A percentile compares a stretch with the other conserved stretches of the same genome.
Evolutionary conservation across 2,888 invertebrate species (phyloP).

Genomic region (Eupeodes luniger): DNA sequence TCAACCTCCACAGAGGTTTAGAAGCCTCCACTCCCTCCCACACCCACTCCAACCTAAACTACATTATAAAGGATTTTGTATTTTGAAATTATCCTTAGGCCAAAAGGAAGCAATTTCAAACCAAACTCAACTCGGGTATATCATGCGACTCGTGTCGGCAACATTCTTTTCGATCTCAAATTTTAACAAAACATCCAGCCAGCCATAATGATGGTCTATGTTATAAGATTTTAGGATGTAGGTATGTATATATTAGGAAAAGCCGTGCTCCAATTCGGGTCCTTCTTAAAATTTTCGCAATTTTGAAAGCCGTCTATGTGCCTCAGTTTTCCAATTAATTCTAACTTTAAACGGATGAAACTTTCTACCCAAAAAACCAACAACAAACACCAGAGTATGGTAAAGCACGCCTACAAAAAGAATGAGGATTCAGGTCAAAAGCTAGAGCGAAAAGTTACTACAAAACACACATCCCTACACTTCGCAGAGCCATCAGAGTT

Average conservation of each 20-base stretch:
- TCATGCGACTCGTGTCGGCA: background rate
- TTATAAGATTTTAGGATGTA: too few relatives aligned
- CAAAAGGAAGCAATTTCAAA: constrained; percentile 30
- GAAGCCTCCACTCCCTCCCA: background rate
- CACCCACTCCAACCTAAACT: background rate
- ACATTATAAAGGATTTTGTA: constrained; percentile 7
- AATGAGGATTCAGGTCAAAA: constrained; percentile 44
- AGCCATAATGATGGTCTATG: background rate
- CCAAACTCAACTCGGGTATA: background rate
- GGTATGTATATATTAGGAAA: too few relatives aligned
- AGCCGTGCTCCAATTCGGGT: too few relatives aligned
- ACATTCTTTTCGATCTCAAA: constrained; percentile 19
- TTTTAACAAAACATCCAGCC: constrained; percentile 13
- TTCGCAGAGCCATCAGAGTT: background rate
- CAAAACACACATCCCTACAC: background rate
- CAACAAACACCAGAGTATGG: background rate
- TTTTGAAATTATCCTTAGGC: constrained; percentile 49
- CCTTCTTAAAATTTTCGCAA: constrained; percentile 8
- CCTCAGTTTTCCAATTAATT: constrained; percentile 71
- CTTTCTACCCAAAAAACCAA: constrained; percentile 9
- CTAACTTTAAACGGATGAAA: constrained; percentile 69
- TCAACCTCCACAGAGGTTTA: background rate
- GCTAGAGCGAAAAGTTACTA: constrained; percentile 44
- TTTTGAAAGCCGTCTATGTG: constrained; percentile 29
- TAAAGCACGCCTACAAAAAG: constrained; percentile 15